These are phyloP conservation scores for Taurulus bubalis DNA, from an alignment of 2,113 vertebrate species.

Conservation along the genomic window DNA sequence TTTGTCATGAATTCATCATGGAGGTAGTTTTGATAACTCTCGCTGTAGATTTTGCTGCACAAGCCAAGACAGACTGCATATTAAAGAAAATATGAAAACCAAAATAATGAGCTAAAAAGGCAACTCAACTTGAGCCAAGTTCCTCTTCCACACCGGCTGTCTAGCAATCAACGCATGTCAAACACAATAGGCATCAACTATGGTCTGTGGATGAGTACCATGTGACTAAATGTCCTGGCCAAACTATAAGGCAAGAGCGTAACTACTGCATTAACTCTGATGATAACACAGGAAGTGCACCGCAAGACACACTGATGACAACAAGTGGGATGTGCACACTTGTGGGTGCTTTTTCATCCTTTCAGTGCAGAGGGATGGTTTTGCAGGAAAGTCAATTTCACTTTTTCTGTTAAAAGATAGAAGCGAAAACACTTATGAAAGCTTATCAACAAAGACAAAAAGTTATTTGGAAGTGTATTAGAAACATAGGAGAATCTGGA, in stretches of 20 bases:
- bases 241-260: constrained; percentile 16
- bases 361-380: background rate
- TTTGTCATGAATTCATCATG: constrained; percentile 32
- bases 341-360: constrained; percentile 8
- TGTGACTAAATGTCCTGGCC: constrained; percentile 42
- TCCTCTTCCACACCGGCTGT: constrained; percentile 44
- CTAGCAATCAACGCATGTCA: constrained; percentile 72
- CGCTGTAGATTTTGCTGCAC: background rate
- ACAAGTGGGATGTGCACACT: constrained; percentile 21
- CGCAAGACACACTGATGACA: constrained; percentile 19
- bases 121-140: constrained; percentile 41
- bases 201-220: constrained; percentile 45
- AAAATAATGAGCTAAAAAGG: constrained; percentile 55
- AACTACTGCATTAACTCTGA: constrained; percentile 23
- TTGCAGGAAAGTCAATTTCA: background rate
- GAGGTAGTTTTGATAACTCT: constrained; percentile 20
- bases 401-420: background rate
- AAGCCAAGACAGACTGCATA: background rate
- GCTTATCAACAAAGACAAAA: constrained; percentile 7
- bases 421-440: background rate
- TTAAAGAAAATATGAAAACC: constrained; percentile 32
- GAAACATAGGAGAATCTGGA: background rate
- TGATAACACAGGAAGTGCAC: constrained; percentile 43
- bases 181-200: constrained; percentile 69
- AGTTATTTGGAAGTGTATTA: background rate